Evolutionary conservation across 2,797 vertebrate species (phyloP), one percentile per base, ranked within the genome.

Genomic region (Hylomyscus alleni): DNA sequence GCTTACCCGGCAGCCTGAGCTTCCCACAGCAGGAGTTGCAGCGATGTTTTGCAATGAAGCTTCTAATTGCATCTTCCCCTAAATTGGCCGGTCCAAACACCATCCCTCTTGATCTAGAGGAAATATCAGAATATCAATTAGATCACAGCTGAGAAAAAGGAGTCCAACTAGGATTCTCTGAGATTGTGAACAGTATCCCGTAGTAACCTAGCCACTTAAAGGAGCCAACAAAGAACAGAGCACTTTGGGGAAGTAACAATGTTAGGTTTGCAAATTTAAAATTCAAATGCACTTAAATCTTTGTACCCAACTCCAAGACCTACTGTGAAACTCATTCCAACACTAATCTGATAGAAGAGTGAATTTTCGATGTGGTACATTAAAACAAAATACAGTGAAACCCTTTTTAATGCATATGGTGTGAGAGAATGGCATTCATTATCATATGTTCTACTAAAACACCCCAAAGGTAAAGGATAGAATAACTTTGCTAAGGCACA

Each of bases 31-130:
- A 99, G 88, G 98, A 98, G 95, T 99, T 99, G 98, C 99, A 99
- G 22, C 77, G 98, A 98, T 99, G 99, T 96, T 99, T 99, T 98
- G 98, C 98, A 98, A 99, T 98, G 98, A 99, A 99, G 94, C 99
- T 99, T 78, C 98, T 99, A 97, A 99, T 99, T 93, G 99, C 99
- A 89, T 98, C 98, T 90, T 99, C 99, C 97, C 99, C 99, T 93
- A 99, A 98, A 97, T 99, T 99, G 98, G 99, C 99, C 17, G 99
- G 99, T 97, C 99, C 99, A 97, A 99, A 99, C 86, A 99, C 98
- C 99, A 99, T 99, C 95, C 99, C 99, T 98, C 98, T 98, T 97
- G 98, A 98, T 95, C 99, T 99, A 97, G 94, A 98, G 97, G 86
- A 97, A 98, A 98, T 94, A 96, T 26, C 94, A 98, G 94, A 97